phyloP scores from a whole-genome alignment of 53 echinoderm and acorn worm species.

The Zoroaster sp. region DNA sequence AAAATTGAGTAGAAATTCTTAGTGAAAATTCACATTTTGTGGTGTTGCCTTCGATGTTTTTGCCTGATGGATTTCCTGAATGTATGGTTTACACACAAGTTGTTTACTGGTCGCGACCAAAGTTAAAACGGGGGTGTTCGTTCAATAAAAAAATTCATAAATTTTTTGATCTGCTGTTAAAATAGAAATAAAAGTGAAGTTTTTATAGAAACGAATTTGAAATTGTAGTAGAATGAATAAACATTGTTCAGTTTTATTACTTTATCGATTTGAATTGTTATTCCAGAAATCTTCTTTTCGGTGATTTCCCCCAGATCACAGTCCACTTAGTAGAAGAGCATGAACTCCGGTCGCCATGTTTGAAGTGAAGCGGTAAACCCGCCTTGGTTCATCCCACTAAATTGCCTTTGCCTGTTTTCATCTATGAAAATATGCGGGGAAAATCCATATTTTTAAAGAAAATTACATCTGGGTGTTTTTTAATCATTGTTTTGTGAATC shows the following conservation, averaged over 20 bases:
- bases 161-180: background rate
- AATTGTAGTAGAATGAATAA: background rate
- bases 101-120: conserved; percentile 57
- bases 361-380: conserved; percentile 35
- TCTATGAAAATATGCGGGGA: too few species aligned
- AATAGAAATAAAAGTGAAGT: background rate
- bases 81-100: conserved; percentile 22
- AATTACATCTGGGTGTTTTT: too few species aligned
- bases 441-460: too few species aligned
- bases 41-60: background rate
- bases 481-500: too few species aligned
- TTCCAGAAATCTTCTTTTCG: background rate
- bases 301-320: background rate
- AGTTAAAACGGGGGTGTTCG: conserved; percentile 27
- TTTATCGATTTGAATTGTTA: background rate
- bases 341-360: conserved; percentile 58
- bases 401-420: too few species aligned
- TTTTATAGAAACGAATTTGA: background rate
- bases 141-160: background rate
- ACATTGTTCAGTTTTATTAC: background rate
- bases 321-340: background rate
- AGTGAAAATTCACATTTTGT: background rate
- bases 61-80: conserved; percentile 22
- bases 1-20: background rate
- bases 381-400: background rate